Evolutionary conservation across 2,888 invertebrate species (phyloP).

Genomic region (Harpalus rufipes): DNA sequence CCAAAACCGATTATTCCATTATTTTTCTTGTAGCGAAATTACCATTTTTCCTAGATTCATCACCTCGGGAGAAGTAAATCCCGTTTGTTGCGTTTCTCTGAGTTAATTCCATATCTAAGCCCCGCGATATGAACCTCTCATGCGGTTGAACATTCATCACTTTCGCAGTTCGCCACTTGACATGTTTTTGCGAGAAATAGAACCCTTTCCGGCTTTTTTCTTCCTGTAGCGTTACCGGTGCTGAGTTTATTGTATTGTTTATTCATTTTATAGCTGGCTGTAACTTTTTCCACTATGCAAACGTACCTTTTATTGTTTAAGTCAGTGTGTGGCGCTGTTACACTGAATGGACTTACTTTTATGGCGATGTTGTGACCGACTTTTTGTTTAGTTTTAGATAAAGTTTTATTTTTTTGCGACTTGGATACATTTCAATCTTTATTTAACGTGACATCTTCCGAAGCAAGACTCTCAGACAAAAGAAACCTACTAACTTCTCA

Average conservation of each 20-base stretch:
- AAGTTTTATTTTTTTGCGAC: slow-evolving; percentile 38
- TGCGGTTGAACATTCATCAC: slow-evolving; percentile 49
- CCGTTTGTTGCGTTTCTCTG: slow-evolving; percentile 35
- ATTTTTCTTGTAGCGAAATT: slow-evolving; percentile 26
- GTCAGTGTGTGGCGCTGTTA: slow-evolving; percentile 31
- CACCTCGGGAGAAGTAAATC: slow-evolving; percentile 8
- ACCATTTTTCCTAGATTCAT: slow-evolving; percentile 53
- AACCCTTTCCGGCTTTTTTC: slow-evolving; percentile 26
- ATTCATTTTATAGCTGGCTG: slow-evolving; percentile 57
- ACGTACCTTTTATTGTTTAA: slow-evolving; percentile 54
- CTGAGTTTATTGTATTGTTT: slow-evolving; percentile 60
- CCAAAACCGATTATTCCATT: slow-evolving; percentile 34
- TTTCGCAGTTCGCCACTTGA: slow-evolving; percentile 50
- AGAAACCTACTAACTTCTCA: not conserved
- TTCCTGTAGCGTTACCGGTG: slow-evolving; percentile 22
- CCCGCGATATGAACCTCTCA: slow-evolving; percentile 19
- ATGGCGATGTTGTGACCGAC: slow-evolving; percentile 48
- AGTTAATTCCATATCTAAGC: slow-evolving; percentile 40
- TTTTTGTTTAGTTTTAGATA: slow-evolving; percentile 44
- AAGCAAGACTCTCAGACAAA: not conserved
- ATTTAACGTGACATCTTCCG: slow-evolving; percentile 40
- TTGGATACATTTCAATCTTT: slow-evolving; percentile 44
- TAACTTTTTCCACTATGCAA: slow-evolving; percentile 54
- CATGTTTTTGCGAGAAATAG: slow-evolving; percentile 37
- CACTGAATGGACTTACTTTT: slow-evolving; percentile 25